These are phyloP conservation scores for Channa striata DNA, from an alignment of 2,797 vertebrate species.

Conservation along the genomic window DNA sequence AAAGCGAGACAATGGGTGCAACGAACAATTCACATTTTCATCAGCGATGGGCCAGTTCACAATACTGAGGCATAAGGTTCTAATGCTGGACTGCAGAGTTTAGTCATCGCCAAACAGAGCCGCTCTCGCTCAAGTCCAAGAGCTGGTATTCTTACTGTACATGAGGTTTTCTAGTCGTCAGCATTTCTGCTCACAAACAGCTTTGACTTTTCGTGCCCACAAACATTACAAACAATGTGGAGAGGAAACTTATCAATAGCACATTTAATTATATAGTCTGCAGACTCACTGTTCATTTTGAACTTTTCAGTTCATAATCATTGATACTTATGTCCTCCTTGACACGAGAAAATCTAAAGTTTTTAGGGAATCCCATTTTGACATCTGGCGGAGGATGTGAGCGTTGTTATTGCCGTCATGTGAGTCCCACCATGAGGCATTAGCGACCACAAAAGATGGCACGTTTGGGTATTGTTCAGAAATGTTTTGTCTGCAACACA, in stretches of 20 bases:
- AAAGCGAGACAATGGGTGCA: too few species aligned
- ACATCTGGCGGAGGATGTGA: conserved; percentile 25
- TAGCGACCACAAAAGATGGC: conserved; percentile 50
- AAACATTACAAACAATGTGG: not conserved
- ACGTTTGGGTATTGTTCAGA: conserved; percentile 61
- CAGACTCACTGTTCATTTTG: not conserved
- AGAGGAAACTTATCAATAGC: not conserved
- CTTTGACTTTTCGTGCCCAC: not conserved
- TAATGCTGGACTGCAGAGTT: too few species aligned
- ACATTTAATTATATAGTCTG: not conserved
- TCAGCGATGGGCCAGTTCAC: too few species aligned
- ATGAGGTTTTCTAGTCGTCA: not conserved
- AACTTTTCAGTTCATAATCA: conserved; percentile 20
- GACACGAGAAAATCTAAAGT: not conserved
- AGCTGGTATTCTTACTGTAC: too few species aligned
- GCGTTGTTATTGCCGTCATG: conserved; percentile 43
- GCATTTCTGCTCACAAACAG: not conserved
- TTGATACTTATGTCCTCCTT: not conserved
- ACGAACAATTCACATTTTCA: too few species aligned
- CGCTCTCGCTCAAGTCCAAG: too few species aligned
- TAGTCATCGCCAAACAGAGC: too few species aligned
- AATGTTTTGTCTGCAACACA: conserved; percentile 53
- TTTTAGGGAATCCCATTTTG: conserved; percentile 32
- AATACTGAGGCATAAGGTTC: too few species aligned
- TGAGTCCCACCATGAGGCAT: conserved; percentile 58